A percentile compares a stretch with the other conserved stretches of the same genome.
Conservation (phyloP, 2,888 invertebrate species). For the Rhaphigaster nebulosa region DNA sequence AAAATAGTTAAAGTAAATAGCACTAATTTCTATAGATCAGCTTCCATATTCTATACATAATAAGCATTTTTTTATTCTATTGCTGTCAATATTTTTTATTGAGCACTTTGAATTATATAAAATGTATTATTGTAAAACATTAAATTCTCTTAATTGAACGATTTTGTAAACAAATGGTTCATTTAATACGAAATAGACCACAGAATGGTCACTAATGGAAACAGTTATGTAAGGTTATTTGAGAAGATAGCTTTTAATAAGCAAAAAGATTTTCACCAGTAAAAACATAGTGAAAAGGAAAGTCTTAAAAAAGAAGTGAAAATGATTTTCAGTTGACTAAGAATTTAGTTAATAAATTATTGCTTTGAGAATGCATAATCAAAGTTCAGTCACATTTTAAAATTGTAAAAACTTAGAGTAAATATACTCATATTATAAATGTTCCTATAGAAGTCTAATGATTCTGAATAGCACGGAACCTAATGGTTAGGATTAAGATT, state of each 20-base stretch:
- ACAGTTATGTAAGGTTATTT: neutral
- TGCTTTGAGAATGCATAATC: neutral
- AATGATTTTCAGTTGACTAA: neutral
- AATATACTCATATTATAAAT: neutral
- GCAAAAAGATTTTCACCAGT: neutral
- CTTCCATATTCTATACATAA: neutral
- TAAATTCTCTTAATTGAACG: neutral
- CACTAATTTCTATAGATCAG: neutral
- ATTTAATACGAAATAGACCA: neutral
- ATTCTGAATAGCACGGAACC: neutral
- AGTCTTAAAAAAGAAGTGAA: too few species aligned
- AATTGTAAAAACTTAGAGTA: neutral
- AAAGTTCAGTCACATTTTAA: neutral
- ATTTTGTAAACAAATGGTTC: neutral
- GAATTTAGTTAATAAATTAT: neutral
- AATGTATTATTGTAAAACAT: neutral
- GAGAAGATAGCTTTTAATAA: neutral
- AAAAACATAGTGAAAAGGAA: too few species aligned
- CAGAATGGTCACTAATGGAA: neutral
- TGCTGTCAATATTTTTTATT: neutral
- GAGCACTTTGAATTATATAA: neutral
- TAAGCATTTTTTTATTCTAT: neutral
- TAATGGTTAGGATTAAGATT: neutral
- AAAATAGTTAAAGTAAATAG: neutral
- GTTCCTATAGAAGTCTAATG: neutral